phyloP scores from a whole-genome alignment of 2,888 invertebrate genomes.

The Leptothorax acervorum region DNA sequence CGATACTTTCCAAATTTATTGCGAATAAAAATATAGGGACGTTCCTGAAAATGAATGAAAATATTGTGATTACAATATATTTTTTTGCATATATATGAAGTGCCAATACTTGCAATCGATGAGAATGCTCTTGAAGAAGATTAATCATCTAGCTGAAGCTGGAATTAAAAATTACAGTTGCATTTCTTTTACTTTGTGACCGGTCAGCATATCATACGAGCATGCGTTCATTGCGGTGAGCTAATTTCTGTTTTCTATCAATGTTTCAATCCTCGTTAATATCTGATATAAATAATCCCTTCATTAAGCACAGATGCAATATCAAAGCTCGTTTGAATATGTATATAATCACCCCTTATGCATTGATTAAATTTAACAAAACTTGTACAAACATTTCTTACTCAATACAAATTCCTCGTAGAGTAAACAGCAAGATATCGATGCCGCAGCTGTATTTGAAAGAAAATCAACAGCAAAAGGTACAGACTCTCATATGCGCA shows the following conservation, averaged over 20 bases:
- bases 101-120: not conserved
- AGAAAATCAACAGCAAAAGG: conserved; percentile 10
- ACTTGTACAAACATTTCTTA: conserved; percentile 11
- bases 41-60: not conserved
- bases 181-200: not conserved
- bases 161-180: not conserved
- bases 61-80: not conserved
- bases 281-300: not conserved
- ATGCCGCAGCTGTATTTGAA: conserved; percentile 14
- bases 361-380: not conserved
- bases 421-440: conserved; percentile 26
- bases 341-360: not conserved
- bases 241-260: conserved; percentile 12
- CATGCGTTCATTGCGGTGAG: not conserved
- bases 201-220: not conserved
- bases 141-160: not conserved
- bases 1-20: not conserved
- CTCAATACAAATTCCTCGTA: conserved; percentile 9
- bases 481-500: not conserved
- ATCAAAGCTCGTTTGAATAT: not conserved
- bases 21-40: not conserved
- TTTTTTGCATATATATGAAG: not conserved
- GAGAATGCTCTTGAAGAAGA: not conserved
- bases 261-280: conserved; percentile 22
- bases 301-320: not conserved